Base-by-base conservation (phyloP, 1,140 invertebrate genomes). In the Hylaeus volcanicus region DNA sequence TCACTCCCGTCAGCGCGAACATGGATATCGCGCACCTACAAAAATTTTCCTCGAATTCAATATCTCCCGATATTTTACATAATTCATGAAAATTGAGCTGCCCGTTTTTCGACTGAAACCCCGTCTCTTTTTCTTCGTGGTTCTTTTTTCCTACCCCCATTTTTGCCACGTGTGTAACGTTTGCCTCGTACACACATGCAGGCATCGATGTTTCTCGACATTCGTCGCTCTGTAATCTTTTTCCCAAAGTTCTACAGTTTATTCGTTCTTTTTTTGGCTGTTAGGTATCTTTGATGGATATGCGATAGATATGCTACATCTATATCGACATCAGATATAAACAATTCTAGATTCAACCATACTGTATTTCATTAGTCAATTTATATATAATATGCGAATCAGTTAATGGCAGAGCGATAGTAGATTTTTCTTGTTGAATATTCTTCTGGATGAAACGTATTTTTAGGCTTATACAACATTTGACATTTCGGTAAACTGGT, bases 81-180 rank as follows among this genome's bases (percentile, higher is more conserved):
- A 92, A 92, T 93, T 92, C 90, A 92, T 92, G 89, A 92, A 92
- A 93, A 92, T 92, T 92, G 89, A 91, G 88, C 89, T 83, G 74
- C 76, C 79, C 87, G 83, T 86, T 87, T 89, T 89, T 91, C 88
- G 83, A 83, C 85, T 73, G 75, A 55, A 81, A 69, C 68, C 60
- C 14, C 37, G 11, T 26, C 15, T 14, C 15, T 14, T 51, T 37
- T 4, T 2, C 14, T 8, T 55, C 26, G 26, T 26, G 26, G 41
- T 64, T 76, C 53, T 45, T 56, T 58, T n/a, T 15, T 5, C 61
- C 1, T 1, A 41, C 60, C 11, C 12, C 43, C 6, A 9, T 58
- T 5, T 48, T 63, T 1, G 0, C 14, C 41, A 1, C 41, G 3
- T 5, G 39, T 11, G 37, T 9, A 11, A 3, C 11, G n/a, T 51